Conservation (phyloP, 2,797 vertebrate species). For the Urophycis tenuis region DNA sequence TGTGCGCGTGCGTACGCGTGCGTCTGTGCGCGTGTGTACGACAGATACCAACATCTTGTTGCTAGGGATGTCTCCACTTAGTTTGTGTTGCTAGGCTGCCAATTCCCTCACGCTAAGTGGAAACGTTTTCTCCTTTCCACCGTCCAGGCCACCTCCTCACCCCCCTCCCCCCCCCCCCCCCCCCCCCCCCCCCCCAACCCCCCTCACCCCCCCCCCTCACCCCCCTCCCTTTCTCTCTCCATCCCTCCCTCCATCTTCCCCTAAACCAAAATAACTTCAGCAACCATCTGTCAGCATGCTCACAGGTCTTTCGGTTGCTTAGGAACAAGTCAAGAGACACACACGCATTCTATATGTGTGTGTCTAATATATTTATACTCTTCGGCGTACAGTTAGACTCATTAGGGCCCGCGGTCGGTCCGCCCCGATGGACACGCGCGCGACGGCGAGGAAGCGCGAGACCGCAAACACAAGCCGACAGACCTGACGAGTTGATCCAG, state of each 20-base stretch:
- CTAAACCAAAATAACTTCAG: conserved; percentile 76
- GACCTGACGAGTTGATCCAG: neutral
- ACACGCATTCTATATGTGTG: conserved; percentile 48
- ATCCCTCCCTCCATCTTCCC: conserved; percentile 53
- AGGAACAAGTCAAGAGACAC: conserved; percentile 70
- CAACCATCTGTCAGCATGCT: conserved; percentile 75
- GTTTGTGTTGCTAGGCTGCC: conserved; percentile 78
- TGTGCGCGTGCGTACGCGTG: conserved; percentile 1
- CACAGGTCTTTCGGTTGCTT: conserved; percentile 73
- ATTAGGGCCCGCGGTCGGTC: neutral
- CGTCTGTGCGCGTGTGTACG: conserved; percentile 1
- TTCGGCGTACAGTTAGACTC: neutral
- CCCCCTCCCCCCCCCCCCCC: conserved; percentile 43
- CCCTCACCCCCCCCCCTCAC: conserved; percentile 13
- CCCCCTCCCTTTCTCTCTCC: conserved; percentile 34
- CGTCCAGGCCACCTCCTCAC: conserved; percentile 47
- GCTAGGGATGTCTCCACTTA: conserved; percentile 71
- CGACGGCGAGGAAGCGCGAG: too few relatives aligned
- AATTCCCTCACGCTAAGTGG: conserved; percentile 68
- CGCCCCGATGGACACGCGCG: too few relatives aligned
- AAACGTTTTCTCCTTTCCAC: conserved; percentile 46
- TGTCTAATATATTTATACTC: conserved; percentile 19
- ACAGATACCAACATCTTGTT: conserved; percentile 58
- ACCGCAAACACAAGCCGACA: neutral
- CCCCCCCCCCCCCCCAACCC: conserved; percentile 33